Conservation (phyloP, 2,888 invertebrate species). For the Deilephila elpenor region DNA sequence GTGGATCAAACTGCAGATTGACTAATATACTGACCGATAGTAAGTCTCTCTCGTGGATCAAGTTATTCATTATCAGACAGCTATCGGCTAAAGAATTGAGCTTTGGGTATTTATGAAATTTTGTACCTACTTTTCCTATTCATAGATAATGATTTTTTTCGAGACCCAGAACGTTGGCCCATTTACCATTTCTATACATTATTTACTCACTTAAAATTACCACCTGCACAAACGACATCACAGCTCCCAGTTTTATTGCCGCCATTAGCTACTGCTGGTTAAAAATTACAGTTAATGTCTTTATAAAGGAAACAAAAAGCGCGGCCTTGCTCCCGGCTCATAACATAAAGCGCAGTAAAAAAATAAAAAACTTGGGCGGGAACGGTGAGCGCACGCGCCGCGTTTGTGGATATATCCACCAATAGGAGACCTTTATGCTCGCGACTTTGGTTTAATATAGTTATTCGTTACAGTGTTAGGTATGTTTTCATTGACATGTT, state of each 20-base stretch:
- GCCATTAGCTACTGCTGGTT: slow-evolving; percentile 14
- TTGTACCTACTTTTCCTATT: no score
- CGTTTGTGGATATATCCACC: background rate
- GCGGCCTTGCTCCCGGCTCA: background rate
- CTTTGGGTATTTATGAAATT: no score
- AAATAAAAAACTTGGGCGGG: background rate
- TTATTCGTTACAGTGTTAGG: background rate
- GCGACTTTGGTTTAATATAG: background rate
- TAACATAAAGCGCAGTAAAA: background rate
- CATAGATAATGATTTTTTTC: no score
- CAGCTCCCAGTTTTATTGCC: background rate
- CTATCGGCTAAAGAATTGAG: no score
- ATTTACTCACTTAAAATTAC: no score
- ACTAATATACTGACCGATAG: no score
- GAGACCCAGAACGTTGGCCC: no score
- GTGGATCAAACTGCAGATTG: no score
- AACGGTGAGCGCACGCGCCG: slow-evolving; percentile 11
- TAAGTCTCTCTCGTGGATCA: no score
- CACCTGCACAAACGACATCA: background rate
- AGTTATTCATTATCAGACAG: no score
- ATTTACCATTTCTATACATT: no score
- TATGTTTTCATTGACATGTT: background rate
- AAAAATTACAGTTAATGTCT: slow-evolving; percentile 9
- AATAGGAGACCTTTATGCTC: background rate
- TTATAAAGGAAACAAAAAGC: background rate